Evolutionary conservation across 1,140 invertebrate genomes (phyloP), one percentile per base, ranked within the genome.

Genomic region (Drosophila mauritiana): DNA sequence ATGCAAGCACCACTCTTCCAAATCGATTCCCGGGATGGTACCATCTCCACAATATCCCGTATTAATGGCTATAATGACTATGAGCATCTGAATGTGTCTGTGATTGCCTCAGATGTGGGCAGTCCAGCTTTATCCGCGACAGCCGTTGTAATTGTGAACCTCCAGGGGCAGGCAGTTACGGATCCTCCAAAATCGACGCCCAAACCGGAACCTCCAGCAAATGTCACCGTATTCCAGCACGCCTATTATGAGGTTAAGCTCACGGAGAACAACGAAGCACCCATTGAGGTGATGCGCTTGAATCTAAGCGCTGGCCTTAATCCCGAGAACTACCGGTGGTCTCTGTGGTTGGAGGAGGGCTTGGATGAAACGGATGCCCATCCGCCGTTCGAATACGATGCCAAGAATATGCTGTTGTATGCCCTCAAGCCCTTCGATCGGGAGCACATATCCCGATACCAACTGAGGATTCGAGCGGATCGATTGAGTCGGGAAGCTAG

Each of bases 61-160:
- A 93, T 98, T 8, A 77, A 70, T 6, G 78, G 82, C 25, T 96
- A 97, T 82, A 97, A 96, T 77, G 84, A 89, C 13, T 92, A 92
- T 40, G 92, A 92, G 15, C 91, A 92, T 15, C 36, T 92, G 5
- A 97, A 97, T 90, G 93, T 98, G 1, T 96, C 96, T 0, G 94
- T 98, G 0, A 94, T 96, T 6, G 97, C 96, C 0, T 96, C 96
- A 0, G 97, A 98, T 93, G 93, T 97, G 17, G 97, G 97, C 1
- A 96, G 95, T 31, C 97, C 97, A 0, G 96, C 96, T 73, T 91
- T 97, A 8, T 97, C 96, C 54, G 96, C 96, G 0, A 95, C 95
- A 0, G 96, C 97, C 4, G 92, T 97, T 20, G 91, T 98, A 4
- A 91, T 95, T 11, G 93, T 97, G 0, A 94, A 93, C 4, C 93